Base-by-base conservation (phyloP, 2,113 vertebrate species). In the Boleophthalmus pectinirostris region DNA sequence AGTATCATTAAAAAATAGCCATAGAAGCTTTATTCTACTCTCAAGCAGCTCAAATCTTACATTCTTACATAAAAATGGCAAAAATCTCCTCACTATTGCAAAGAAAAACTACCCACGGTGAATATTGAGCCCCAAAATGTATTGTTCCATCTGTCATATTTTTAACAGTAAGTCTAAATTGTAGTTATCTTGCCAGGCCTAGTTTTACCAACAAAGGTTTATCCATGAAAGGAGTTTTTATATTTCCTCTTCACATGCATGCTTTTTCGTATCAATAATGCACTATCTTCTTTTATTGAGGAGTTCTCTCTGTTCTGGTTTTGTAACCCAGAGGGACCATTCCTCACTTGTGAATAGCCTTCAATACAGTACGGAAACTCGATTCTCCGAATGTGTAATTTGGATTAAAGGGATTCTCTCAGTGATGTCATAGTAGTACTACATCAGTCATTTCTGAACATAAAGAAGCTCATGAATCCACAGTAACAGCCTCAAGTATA, bases 301-400 rank as follows among this genome's bases (percentile, higher is more conserved):
- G 51, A 54, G 29, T 29, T 29, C 29, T 29, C 29, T 29, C 29
- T 29, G 29, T 29, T 29, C 29, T 29, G 29, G 29, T 29, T 6
- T 51, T 16, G 16, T 51, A 7, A 9, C 61, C 61, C n/a, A 20
- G 9, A 43, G 61, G 61, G 33, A 43, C 65, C 68, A 61, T 58
- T 25, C n/a, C 20, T 75, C 58, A 73, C 65, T 25, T 29, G 65
- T 68, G 69, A 70, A 43, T 24, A 63, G 1, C 54, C 58, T 64
- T 84, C 51, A 73, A 68, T 49, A 21, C 46, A 24, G 67, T 47
- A 20, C 24, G 24, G 78, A 75, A 80, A 88, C 69, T 14, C 1
- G 79, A 87, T 25, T 60, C 83, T 78, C 49, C 81, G 51, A 72
- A 79, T 77, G 66, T 58, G 61, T 67, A 51, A 70, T 73, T 73